Base-by-base conservation (phyloP, 2,888 invertebrate genomes). In the Leucania comma region DNA sequence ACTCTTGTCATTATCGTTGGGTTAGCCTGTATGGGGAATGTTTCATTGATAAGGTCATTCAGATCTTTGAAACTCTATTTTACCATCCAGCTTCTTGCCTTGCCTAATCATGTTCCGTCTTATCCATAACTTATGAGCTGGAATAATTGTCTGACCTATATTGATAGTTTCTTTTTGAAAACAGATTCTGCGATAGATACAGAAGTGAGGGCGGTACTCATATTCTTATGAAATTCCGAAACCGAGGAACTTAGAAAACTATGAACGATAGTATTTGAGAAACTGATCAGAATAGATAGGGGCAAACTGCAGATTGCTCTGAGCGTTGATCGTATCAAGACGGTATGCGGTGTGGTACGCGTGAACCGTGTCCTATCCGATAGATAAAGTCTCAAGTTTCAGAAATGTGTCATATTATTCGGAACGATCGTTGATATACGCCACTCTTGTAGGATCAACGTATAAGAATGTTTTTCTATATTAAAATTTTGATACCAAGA, bases 281-380 rank as follows among this genome's bases (percentile, higher is more conserved):
- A 73, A 60, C 62, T 68, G 75, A 78, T 75, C 65, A 26, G 26
- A 26, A 46, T 10, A 22, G 56, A 79, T 68, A 63, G 22, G 67
- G 14, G 32, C 54, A 74, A 62, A 73, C 58, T 73, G 58, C 62
- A 79, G 62, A 79, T 77, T 59, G 74, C 58, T 79, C 42, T 22
- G 48, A 73, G 67, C 67, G 46, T 20, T 17, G 73, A 78, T 56
- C 51, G 22, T 66, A 72, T 78, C 66, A 56, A 22, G 29, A 17
- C 35, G 24, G 26, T 22, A 29, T 51, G 51, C 46, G 65, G 56
- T 29, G 50, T 53, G 46, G 64, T 48, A 54, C 50, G 26, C 61
- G 61, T 50, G 59, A 65, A 51, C 58, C 58, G 48, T 65, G 56
- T 78, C 51, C 59, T 63, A 65, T 26, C 6, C 20, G 26, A 53